These are phyloP conservation scores for Philopotamus ludificatus DNA, from an alignment of 1,140 invertebrate genomes.

Conservation along the genomic window DNA sequence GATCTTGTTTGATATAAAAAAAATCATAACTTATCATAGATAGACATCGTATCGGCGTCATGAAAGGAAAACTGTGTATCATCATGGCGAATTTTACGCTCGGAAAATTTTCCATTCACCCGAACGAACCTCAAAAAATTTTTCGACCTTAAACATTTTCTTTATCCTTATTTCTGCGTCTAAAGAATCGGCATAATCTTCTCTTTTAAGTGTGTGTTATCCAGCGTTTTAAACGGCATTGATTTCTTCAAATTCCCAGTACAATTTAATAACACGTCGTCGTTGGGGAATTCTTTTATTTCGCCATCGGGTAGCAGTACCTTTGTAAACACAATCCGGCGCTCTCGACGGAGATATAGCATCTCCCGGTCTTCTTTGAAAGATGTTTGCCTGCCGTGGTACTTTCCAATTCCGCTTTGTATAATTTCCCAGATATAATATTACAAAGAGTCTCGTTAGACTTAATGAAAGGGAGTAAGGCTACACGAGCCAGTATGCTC, in stretches of 20 bases:
- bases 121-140: too few species aligned
- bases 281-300: conserved; percentile 18
- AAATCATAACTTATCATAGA: neutral
- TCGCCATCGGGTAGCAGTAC: conserved; percentile 2
- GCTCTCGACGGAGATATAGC: conserved; percentile 4
- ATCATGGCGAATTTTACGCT: too few species aligned
- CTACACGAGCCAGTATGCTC: neutral
- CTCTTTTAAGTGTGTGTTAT: too few species aligned
- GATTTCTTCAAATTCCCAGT: conserved; percentile 21
- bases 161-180: too few species aligned
- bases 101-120: too few species aligned
- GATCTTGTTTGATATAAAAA: too few species aligned
- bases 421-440: conserved; percentile 26
- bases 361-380: conserved; percentile 8
- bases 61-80: too few species aligned
- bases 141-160: too few species aligned
- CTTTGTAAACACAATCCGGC: conserved; percentile 16
- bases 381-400: conserved; percentile 17
- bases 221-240: too few species aligned
- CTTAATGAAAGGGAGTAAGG: conserved; percentile 22
- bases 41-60: neutral
- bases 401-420: conserved; percentile 19
- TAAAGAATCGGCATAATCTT: too few species aligned
- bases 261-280: conserved; percentile 22
- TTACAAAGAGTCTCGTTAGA: conserved; percentile 19